These are phyloP conservation scores for Leiothrix lutea DNA, from an alignment of 2,113 vertebrate genomes.

Conservation along the genomic window DNA sequence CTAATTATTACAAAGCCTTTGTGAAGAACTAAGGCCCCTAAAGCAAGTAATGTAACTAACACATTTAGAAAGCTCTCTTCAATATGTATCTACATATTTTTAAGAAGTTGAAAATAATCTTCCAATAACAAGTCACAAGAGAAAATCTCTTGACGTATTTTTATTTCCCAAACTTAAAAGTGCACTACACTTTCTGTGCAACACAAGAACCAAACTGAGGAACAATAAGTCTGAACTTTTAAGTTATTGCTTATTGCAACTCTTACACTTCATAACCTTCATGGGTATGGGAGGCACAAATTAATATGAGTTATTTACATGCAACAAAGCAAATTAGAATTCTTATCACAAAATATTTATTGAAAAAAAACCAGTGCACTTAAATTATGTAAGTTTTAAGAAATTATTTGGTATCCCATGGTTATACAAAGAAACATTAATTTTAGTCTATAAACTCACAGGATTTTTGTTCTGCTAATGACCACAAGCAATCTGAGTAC, in stretches of 20 bases:
- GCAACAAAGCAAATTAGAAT: background rate
- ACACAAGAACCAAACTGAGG: background rate
- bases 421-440: background rate
- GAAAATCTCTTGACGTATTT: background rate
- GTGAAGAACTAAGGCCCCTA: background rate
- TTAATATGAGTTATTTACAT: slow-evolving; percentile 23
- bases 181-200: background rate
- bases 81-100: background rate
- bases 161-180: background rate
- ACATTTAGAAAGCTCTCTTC: background rate
- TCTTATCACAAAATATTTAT: background rate
- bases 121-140: background rate
- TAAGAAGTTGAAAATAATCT: slow-evolving; percentile 19
- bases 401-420: background rate
- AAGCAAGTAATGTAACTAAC: background rate
- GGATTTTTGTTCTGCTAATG: background rate
- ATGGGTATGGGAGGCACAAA: slow-evolving; percentile 18
- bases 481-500: background rate
- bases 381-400: background rate
- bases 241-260: background rate
- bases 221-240: background rate
- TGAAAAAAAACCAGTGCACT: slow-evolving; percentile 9
- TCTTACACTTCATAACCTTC: background rate
- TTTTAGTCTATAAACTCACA: background rate
- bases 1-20: background rate